phyloP scores from a whole-genome alignment of 37 sponge, comb jelly and placozoan species.

The Halisarca cf. caerulea region DNA sequence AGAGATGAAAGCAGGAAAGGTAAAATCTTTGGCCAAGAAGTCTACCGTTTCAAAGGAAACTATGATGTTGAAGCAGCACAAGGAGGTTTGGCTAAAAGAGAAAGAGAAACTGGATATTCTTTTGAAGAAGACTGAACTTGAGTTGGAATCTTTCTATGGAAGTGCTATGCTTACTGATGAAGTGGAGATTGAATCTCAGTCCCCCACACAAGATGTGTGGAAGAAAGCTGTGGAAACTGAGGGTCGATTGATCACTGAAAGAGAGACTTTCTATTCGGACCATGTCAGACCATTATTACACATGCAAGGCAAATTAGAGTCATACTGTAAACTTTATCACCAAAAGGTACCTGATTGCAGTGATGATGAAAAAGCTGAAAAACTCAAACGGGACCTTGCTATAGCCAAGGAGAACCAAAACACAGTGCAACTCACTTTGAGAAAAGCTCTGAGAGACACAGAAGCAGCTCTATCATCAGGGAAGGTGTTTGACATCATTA shows the following conservation, averaged over 20 bases:
- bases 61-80: constrained; percentile 50
- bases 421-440: background rate
- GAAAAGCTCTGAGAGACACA: background rate
- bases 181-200: background rate
- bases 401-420: constrained; percentile 19
- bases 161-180: background rate
- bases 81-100: constrained; percentile 64
- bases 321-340: background rate
- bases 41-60: constrained; percentile 33
- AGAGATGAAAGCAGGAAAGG: background rate
- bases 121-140: background rate
- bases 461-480: background rate
- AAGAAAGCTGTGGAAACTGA: constrained; percentile 4
- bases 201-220: background rate
- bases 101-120: background rate
- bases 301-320: constrained; percentile 28
- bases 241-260: constrained; percentile 23
- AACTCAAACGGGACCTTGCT: constrained; percentile 4
- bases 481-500: background rate
- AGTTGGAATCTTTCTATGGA: constrained; percentile 7
- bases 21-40: constrained; percentile 37
- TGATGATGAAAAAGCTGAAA: background rate
- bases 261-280: constrained; percentile 35
- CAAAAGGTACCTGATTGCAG: background rate
- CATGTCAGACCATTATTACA: constrained; percentile 25